phyloP scores from a whole-genome alignment of 2,797 vertebrate species.

The Iguana delicatissima region DNA sequence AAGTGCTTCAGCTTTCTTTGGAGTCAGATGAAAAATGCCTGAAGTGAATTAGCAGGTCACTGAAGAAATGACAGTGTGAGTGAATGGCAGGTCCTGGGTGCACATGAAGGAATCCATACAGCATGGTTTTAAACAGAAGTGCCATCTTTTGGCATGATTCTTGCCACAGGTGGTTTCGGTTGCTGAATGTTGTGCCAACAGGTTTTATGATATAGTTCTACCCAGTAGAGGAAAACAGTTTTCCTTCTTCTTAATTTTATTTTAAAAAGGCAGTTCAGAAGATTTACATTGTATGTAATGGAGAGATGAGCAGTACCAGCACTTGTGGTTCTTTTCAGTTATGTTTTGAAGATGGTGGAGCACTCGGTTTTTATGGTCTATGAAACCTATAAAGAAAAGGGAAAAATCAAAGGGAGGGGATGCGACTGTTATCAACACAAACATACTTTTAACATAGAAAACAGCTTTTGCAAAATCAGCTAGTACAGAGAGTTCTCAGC shows the following conservation, averaged over 20 bases:
- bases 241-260: constrained; percentile 53
- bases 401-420: background rate
- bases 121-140: constrained; percentile 61
- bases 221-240: constrained; percentile 72
- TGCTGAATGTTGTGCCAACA: constrained; percentile 63
- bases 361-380: constrained; percentile 91
- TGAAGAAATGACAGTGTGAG: constrained; percentile 47
- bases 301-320: constrained; percentile 92
- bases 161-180: constrained; percentile 66
- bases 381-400: constrained; percentile 89
- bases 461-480: background rate
- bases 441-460: background rate
- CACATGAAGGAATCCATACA: constrained; percentile 60
- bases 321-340: constrained; percentile 93
- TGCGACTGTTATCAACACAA: constrained; percentile 14
- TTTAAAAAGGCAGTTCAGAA: constrained; percentile 89
- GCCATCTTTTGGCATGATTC: constrained; percentile 63
- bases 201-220: constrained; percentile 65
- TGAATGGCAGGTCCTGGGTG: constrained; percentile 67
- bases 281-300: constrained; percentile 90
- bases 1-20: constrained; percentile 53
- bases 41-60: constrained; percentile 49
- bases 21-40: constrained; percentile 56
- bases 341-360: constrained; percentile 81
- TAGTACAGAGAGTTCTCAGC: background rate